Conservation (phyloP, 2,113 vertebrate genomes). For the Dromas ardeola region DNA sequence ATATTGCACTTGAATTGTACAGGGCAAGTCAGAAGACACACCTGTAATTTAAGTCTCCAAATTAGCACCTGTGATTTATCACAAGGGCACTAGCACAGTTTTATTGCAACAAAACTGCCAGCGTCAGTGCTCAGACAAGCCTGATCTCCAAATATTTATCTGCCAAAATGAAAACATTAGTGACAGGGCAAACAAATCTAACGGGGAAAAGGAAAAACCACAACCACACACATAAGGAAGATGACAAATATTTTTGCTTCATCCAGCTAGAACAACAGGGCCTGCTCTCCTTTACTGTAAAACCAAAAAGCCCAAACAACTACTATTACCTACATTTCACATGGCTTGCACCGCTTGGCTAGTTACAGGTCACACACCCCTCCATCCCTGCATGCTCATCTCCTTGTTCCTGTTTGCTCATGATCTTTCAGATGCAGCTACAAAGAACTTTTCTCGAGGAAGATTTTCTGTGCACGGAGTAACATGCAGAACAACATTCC, state of each 20-base stretch:
- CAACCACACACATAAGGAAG: neutral
- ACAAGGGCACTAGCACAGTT: neutral
- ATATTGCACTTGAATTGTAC: conserved; percentile 10
- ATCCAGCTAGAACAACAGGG: neutral
- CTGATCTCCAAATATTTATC: neutral
- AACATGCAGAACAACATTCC: neutral
- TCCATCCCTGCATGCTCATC: neutral
- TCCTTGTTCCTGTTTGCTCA: neutral
- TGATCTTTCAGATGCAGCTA: neutral
- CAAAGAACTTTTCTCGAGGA: neutral
- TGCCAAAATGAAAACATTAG: neutral
- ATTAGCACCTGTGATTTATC: neutral
- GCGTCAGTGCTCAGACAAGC: neutral
- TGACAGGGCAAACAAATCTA: neutral
- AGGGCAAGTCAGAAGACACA: neutral
- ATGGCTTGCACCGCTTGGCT: no score
- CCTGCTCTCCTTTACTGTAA: neutral
- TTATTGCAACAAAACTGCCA: neutral
- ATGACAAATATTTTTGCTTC: neutral
- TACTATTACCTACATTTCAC: neutral
- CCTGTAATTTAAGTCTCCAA: neutral
- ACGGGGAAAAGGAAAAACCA: neutral
- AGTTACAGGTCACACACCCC: neutral
- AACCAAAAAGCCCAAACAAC: neutral
- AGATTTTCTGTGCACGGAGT: neutral